Percentiles rank a stretch among this genome's conserved stretches.
phyloP scores from a whole-genome alignment of 2,113 vertebrate genomes.

The Eretmochelys imbricata region DNA sequence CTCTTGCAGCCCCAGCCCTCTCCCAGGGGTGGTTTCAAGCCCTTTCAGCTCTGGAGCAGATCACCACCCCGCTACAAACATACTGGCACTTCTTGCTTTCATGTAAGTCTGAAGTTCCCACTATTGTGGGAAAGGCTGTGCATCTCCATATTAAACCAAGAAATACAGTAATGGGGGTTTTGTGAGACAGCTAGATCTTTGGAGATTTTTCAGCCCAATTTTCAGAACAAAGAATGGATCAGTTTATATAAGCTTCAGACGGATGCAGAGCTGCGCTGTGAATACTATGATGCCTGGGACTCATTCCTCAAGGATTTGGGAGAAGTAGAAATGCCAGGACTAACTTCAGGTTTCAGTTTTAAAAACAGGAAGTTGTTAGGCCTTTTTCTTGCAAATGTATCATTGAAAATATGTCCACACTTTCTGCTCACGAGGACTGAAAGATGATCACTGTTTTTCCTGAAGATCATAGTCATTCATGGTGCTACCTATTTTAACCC shows the following conservation, averaged over 20 bases:
- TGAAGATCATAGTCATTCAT: neutral
- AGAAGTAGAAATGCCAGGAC: neutral
- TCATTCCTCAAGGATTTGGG: neutral
- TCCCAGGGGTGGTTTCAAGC: too few relatives aligned
- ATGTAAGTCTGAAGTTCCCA: neutral
- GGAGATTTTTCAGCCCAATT: neutral
- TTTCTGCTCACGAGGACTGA: neutral
- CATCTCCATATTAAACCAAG: neutral
- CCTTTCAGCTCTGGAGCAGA: too few relatives aligned
- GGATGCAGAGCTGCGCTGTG: neutral
- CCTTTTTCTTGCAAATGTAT: neutral
- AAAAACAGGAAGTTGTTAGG: neutral
- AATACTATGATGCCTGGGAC: neutral
- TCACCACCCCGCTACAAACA: neutral
- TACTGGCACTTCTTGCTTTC: neutral
- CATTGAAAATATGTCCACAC: neutral
- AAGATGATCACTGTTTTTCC: accelerated
- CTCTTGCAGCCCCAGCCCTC: too few relatives aligned
- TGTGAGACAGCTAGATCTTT: neutral
- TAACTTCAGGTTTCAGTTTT: neutral
- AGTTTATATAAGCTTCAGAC: neutral
- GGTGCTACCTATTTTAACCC: neutral
- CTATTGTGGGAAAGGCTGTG: neutral
- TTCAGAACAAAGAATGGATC: neutral
- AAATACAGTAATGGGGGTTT: neutral